phyloP scores from a whole-genome alignment of 2,797 vertebrate genomes.

The Peromyscus attwateri region DNA sequence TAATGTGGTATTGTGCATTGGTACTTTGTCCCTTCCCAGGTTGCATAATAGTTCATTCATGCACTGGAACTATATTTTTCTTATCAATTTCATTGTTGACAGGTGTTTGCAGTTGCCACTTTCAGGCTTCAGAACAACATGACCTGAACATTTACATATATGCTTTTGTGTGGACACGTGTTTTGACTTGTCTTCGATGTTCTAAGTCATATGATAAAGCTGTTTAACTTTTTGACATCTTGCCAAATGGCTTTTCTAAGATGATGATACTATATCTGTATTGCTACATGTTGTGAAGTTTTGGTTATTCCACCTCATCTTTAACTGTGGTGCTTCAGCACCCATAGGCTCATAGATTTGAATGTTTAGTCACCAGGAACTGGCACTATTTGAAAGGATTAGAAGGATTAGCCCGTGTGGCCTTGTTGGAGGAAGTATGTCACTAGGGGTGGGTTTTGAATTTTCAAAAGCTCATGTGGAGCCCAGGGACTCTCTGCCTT shows the following conservation, averaged over 20 bases:
- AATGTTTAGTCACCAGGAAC: not conserved
- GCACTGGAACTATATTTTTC: not conserved
- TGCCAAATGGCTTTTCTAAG: not conserved
- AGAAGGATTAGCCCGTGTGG: not conserved
- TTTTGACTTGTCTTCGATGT: not conserved
- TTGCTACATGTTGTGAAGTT: not conserved
- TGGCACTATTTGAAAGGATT: not conserved
- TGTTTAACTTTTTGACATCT: not conserved
- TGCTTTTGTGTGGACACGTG: not conserved
- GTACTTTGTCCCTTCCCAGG: not conserved
- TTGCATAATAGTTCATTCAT: not conserved
- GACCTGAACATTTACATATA: not conserved
- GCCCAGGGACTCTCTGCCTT: not conserved
- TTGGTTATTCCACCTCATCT: not conserved
- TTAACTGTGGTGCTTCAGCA: not conserved
- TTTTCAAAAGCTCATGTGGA: not conserved
- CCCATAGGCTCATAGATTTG: not conserved
- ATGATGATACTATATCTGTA: not conserved
- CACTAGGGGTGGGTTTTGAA: not conserved
- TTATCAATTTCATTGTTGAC: not conserved
- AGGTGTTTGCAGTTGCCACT: not conserved
- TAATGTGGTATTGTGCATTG: not conserved
- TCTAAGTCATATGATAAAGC: not conserved
- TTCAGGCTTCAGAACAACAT: not conserved
- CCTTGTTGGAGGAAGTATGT: not conserved